Conservation (phyloP, 2,113 vertebrate species). For the Formicarius rufipectus region DNA sequence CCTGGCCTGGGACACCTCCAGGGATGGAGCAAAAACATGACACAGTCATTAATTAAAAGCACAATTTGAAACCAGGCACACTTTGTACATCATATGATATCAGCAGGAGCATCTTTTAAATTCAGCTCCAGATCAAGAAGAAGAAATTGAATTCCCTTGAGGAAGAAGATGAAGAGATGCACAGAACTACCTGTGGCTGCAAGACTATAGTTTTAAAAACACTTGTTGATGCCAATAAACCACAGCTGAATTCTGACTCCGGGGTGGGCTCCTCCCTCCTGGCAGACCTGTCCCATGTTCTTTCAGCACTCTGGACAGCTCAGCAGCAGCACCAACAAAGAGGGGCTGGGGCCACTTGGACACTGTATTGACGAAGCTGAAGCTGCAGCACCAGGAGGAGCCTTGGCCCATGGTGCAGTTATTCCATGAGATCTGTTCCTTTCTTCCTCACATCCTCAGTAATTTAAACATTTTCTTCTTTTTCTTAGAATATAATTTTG, state of each 20-base stretch:
- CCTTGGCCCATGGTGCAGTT: not conserved
- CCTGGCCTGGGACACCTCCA: not conserved
- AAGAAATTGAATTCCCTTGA: not conserved
- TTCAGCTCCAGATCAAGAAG: not conserved
- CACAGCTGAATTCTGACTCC: accelerated
- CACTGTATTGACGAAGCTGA: not conserved
- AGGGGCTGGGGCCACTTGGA: accelerated
- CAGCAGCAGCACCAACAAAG: not conserved
- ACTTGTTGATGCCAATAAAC: accelerated
- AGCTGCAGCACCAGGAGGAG: accelerated
- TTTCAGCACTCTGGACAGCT: not conserved
- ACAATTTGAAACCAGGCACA: too few species aligned
- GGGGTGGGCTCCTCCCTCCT: accelerated
- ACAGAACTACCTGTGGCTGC: not conserved
- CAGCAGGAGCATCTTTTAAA: not conserved
- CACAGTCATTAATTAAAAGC: not conserved
- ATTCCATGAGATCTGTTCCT: not conserved
- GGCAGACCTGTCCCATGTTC: accelerated
- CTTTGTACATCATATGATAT: accelerated
- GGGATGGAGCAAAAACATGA: not conserved
- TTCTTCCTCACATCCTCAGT: not conserved
- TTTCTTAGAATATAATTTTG: not conserved
- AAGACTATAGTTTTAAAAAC: not conserved
- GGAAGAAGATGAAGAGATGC: not conserved
- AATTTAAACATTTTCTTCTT: not conserved